A percentile compares a stretch with the other conserved stretches of the same genome.
phyloP scores from a whole-genome alignment of 2,888 invertebrate species.

The Thumatha senex region DNA sequence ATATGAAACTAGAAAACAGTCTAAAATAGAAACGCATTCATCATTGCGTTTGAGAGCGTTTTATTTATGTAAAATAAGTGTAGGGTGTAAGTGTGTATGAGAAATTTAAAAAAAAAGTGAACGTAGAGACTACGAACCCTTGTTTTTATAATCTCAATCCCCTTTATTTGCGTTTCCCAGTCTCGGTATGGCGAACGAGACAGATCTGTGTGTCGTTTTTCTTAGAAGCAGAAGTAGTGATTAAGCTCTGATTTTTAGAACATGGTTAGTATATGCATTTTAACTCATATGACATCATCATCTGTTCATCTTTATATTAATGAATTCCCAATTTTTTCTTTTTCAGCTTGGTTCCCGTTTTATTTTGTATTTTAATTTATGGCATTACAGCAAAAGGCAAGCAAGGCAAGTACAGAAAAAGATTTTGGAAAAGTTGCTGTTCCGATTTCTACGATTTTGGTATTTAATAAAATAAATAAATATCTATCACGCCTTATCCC shows the following conservation, averaged over 20 bases:
- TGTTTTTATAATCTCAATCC: constrained; percentile 64
- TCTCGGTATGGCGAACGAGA: constrained; percentile 35
- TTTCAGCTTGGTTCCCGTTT: no score
- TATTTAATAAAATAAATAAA: no score
- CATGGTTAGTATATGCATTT: background rate
- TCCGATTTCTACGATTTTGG: no score
- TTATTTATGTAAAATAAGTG: constrained; percentile 16
- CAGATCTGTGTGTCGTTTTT: constrained; percentile 24
- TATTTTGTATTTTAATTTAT: no score
- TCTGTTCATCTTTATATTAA: no score
- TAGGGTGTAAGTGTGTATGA: constrained; percentile 20
- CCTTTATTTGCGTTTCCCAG: constrained; percentile 72
- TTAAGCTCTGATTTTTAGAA: background rate
- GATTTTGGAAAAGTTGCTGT: no score
- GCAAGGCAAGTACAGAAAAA: no score
- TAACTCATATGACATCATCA: no score
- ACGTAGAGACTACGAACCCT: constrained; percentile 55
- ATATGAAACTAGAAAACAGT: background rate
- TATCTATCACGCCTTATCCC: no score
- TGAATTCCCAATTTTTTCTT: no score
- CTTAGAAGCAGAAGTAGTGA: constrained; percentile 3
- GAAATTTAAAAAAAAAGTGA: constrained; percentile 39
- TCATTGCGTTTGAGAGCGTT: constrained; percentile 4
- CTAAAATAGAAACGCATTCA: background rate
- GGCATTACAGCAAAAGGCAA: no score